phyloP scores from a whole-genome alignment of 1,140 invertebrate species.

The Aleiodes sp. region DNA sequence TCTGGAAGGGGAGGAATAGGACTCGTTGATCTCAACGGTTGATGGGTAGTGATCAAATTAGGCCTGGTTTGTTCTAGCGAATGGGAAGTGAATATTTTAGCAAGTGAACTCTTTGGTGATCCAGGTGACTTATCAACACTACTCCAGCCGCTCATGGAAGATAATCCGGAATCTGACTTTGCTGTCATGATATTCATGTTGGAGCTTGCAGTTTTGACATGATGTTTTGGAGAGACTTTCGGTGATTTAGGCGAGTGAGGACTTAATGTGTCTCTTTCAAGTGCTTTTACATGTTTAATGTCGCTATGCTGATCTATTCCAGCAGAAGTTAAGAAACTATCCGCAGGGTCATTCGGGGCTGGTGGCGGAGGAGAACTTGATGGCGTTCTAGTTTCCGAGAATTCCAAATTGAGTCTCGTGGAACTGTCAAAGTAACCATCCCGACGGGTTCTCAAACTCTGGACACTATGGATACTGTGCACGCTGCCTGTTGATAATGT shows the following conservation, averaged over 20 bases:
- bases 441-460: constrained; percentile 72
- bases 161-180: constrained; percentile 85
- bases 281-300: constrained; percentile 48
- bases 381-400: constrained; percentile 65
- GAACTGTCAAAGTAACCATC: constrained; percentile 71
- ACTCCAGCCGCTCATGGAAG: constrained; percentile 86
- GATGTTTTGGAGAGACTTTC: constrained; percentile 77
- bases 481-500: constrained; percentile 69
- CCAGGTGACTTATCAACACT: constrained; percentile 84
- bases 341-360: constrained; percentile 73
- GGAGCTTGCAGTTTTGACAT: constrained; percentile 69
- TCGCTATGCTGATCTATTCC: constrained; percentile 52
- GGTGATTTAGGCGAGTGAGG: constrained; percentile 79
- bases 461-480: constrained; percentile 55
- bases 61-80: constrained; percentile 54
- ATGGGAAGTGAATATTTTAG: constrained; percentile 57
- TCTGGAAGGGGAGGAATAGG: constrained; percentile 56
- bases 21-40: constrained; percentile 47
- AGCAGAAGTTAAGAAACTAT: constrained; percentile 62
- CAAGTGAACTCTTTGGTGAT: constrained; percentile 70
- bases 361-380: constrained; percentile 73
- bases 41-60: constrained; percentile 45
- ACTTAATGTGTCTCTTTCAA: constrained; percentile 70
- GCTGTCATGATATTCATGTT: constrained; percentile 71
- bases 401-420: constrained; percentile 64